Evolutionary conservation across 1,140 invertebrate species (phyloP), one percentile per base, ranked within the genome.

Genomic region (Drosophila sturtevanti): DNA sequence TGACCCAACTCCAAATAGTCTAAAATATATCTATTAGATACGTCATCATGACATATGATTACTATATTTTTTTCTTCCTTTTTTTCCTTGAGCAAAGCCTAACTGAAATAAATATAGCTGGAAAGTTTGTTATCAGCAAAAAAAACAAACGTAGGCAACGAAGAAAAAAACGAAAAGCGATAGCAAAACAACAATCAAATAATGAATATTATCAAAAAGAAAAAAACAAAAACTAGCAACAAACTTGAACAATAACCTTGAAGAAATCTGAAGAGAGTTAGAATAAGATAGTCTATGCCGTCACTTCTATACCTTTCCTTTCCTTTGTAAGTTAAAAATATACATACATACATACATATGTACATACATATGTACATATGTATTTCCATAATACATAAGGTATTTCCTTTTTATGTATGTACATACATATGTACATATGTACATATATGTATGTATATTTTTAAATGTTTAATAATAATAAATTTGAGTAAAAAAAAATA

Each of bases 181-280:
- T 74, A 77, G 41, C 76, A 77, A 84, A 84, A 74, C 72, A 84
- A 77, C 62, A 82, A 84, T 68, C 63, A 75, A 67, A 76, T 24
- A 68, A 21, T 63, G 14, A 41, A 65, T 62, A 41, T 52, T 71
- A 71, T 54, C 66, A 69, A 69, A n/a, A n/a, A n/a, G n/a, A n/a
- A n/a, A n/a, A n/a, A n/a, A n/a, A n/a, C n/a, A n/a, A n/a, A n/a
- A 37, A 21, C 44, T 54, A 44, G 62, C 63, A 72, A 34, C 63
- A 72, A 56, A 34, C n/a, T 56, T 27, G 16, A 56, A 56, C n/a
- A 12, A 56, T 35, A 56, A 56, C 54, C 54, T 56, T 56, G 54
- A 56, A 10, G 18, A 48, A 48, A 48, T 18, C 41, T 21, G 2
- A 21, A 48, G 37, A n/a, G 12, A 38, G 37, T 5, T n/a, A 38